phyloP scores from a whole-genome alignment of 2,797 vertebrate genomes.

The Typhlichthys subterraneus region DNA sequence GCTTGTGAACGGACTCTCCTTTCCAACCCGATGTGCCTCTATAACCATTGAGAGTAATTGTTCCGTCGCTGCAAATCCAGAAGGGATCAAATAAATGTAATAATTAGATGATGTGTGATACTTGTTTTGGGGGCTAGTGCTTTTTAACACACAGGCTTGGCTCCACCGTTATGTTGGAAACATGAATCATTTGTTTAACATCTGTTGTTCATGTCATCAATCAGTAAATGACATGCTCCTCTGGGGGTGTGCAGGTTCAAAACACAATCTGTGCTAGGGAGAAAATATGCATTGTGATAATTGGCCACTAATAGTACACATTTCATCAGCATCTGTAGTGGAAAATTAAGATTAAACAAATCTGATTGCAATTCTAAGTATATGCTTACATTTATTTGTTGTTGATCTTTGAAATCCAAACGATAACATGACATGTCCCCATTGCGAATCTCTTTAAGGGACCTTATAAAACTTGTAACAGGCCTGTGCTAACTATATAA shows the following conservation, averaged over 20 bases:
- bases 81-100: not conserved
- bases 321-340: too few species aligned
- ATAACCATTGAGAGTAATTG: not conserved
- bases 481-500: not conserved
- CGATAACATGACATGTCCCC: not conserved
- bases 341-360: not conserved
- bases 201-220: not conserved
- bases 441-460: not conserved
- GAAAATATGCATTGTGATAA: not conserved
- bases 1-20: not conserved
- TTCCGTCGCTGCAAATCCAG: not conserved
- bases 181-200: not conserved
- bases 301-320: not conserved
- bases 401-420: not conserved
- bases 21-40: constrained; percentile 7
- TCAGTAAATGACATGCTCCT: not conserved
- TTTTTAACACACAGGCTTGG: not conserved
- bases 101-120: not conserved
- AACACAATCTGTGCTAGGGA: not conserved
- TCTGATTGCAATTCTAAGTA: not conserved
- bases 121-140: not conserved
- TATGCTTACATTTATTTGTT: not conserved
- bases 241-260: not conserved
- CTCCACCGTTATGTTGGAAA: not conserved
- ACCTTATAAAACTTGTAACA: constrained; percentile 1